Conservation (phyloP, 92 coral and sea anemone species). For the Plumapathes pennacea region DNA sequence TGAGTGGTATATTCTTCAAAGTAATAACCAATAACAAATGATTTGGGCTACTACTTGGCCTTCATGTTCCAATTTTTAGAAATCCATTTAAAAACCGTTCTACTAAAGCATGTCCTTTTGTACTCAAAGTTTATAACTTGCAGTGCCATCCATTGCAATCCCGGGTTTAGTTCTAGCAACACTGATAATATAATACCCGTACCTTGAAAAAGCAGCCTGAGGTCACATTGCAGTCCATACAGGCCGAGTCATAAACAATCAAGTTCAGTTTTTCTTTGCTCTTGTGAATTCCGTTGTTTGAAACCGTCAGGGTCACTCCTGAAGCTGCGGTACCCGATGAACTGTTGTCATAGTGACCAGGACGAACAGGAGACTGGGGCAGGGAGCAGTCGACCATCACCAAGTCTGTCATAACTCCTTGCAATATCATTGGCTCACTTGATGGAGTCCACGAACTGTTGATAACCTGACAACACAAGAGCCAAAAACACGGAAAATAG, state of each 20-base stretch:
- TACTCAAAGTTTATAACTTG: no score
- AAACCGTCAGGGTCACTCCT: slow-evolving; percentile 33
- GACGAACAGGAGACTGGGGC: slow-evolving; percentile 44
- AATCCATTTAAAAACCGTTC: no score
- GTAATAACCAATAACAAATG: no score
- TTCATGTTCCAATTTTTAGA: no score
- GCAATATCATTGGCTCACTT: neutral
- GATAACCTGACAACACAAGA: slow-evolving; percentile 36
- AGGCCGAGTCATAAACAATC: slow-evolving; percentile 37
- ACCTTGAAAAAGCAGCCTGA: slow-evolving; percentile 24
- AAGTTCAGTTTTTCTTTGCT: slow-evolving; percentile 16
- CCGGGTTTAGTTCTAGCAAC: no score
- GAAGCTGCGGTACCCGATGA: slow-evolving; percentile 27
- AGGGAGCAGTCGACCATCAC: slow-evolving; percentile 42
- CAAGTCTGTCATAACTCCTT: slow-evolving; percentile 35
- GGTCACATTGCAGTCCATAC: slow-evolving; percentile 31
- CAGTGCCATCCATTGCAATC: no score
- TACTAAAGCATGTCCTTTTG: no score
- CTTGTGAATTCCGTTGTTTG: slow-evolving; percentile 29
- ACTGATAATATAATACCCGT: no score
- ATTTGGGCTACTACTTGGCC: no score
- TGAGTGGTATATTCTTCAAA: no score
- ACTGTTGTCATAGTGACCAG: slow-evolving; percentile 20
- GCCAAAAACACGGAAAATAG: no score
- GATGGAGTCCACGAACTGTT: slow-evolving; percentile 42